Conservation (phyloP, 2,888 invertebrate species). For the Rapana venosa region DNA sequence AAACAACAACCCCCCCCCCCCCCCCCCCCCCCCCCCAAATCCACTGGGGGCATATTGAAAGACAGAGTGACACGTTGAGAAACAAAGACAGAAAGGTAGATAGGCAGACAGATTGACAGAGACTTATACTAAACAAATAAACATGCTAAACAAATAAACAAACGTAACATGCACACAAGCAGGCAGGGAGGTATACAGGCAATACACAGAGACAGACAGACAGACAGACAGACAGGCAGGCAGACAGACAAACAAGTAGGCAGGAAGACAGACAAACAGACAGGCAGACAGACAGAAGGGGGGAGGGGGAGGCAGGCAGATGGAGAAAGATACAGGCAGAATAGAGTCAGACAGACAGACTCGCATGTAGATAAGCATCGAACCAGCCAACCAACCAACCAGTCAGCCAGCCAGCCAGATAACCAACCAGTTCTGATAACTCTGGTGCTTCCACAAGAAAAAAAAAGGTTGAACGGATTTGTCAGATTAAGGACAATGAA, state of each 20-base stretch:
- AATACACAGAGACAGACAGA: background rate
- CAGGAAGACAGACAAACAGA: background rate
- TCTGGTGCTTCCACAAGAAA: background rate
- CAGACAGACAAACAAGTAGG: background rate
- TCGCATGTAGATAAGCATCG: too few species aligned
- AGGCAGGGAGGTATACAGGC: background rate
- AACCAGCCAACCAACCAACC: too few species aligned
- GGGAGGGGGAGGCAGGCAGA: background rate
- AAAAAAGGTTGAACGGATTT: too few species aligned
- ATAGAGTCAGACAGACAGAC: too few species aligned
- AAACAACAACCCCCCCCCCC: too few species aligned
- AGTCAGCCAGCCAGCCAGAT: too few species aligned
- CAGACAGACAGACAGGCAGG: background rate
- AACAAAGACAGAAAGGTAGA: background rate
- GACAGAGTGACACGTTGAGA: too few species aligned
- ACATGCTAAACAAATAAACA: background rate
- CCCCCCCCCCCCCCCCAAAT: too few species aligned
- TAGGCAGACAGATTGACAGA: background rate
- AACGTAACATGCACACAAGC: background rate
- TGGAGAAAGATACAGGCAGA: too few species aligned
- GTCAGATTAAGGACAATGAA: too few species aligned
- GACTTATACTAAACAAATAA: background rate
- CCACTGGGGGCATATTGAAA: too few species aligned
- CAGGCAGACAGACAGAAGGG: conserved; percentile 1
- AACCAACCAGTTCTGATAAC: too few species aligned